phyloP scores from a whole-genome alignment of 92 coral and sea anemone genomes.

The Bergia sp. region DNA sequence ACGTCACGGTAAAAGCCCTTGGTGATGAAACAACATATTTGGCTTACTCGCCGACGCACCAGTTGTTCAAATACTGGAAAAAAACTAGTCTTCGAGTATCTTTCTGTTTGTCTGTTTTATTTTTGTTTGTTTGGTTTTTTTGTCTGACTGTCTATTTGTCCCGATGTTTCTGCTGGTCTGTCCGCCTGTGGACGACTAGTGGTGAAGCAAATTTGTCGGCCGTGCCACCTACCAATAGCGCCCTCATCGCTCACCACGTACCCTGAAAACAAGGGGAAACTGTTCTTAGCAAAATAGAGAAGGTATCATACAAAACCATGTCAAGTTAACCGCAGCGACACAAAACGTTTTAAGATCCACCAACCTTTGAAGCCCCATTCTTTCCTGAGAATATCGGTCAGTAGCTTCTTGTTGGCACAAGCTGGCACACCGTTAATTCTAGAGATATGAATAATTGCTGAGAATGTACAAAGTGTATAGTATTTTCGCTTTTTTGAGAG shows the following conservation, averaged over 20 bases:
- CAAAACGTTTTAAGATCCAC: neutral
- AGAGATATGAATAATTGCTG: neutral
- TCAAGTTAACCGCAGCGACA: neutral
- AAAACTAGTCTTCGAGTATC: too few species aligned
- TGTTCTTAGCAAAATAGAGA: neutral
- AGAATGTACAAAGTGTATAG: neutral
- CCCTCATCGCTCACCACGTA: constrained; percentile 65
- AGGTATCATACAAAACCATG: neutral
- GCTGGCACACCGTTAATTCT: constrained; percentile 65
- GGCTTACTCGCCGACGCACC: too few species aligned
- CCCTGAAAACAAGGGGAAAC: constrained; percentile 27
- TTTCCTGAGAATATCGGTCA: constrained; percentile 56
- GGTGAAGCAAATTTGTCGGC: neutral
- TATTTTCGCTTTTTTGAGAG: neutral
- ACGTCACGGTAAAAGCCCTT: too few species aligned
- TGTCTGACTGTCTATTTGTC: neutral
- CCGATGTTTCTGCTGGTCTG: neutral
- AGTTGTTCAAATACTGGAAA: too few species aligned
- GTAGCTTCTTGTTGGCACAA: constrained; percentile 58
- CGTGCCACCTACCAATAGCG: constrained; percentile 45
- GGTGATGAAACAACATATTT: too few species aligned
- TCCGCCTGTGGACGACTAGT: neutral
- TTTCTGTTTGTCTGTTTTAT: too few species aligned
- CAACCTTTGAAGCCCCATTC: constrained; percentile 62
- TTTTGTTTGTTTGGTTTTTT: too few species aligned